Evolutionary conservation across 2,113 vertebrate genomes (phyloP).

Genomic region (Lamprologus speciosus): DNA sequence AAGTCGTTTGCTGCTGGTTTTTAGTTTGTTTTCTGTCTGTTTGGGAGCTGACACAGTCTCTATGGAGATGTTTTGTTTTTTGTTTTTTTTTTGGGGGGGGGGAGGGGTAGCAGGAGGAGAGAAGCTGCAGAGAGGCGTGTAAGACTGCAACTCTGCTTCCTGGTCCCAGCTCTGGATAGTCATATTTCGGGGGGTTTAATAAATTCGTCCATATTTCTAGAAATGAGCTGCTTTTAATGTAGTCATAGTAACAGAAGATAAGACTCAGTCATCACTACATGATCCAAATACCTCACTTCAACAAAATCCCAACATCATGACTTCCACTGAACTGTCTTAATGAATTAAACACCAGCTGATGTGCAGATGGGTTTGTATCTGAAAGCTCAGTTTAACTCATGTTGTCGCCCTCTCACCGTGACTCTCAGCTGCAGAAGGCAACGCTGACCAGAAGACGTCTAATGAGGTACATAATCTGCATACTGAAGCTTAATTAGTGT

Average conservation of each 20-base stretch:
- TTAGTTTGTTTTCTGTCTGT: no score
- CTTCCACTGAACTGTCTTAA: neutral
- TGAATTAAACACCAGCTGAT: neutral
- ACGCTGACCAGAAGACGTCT: neutral
- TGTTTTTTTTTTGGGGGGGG: no score
- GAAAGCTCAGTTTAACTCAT: neutral
- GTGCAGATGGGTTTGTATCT: neutral
- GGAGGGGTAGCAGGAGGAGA: neutral
- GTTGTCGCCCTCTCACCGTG: neutral
- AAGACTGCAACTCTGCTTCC: neutral
- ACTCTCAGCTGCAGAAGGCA: neutral
- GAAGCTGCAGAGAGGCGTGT: neutral
- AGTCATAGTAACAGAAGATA: neutral
- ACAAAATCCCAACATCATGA: neutral
- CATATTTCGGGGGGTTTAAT: neutral
- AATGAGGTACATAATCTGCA: constrained; percentile 16
- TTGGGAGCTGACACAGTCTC: neutral
- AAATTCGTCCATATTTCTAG: neutral
- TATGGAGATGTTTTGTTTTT: neutral
- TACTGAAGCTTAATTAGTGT: no score
- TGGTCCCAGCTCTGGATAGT: neutral
- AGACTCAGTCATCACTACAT: neutral
- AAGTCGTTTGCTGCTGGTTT: neutral
- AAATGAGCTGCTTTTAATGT: neutral
- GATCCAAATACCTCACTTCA: neutral